phyloP scores from a whole-genome alignment of 2,797 vertebrate species.

The Oophaga sylvatica region DNA sequence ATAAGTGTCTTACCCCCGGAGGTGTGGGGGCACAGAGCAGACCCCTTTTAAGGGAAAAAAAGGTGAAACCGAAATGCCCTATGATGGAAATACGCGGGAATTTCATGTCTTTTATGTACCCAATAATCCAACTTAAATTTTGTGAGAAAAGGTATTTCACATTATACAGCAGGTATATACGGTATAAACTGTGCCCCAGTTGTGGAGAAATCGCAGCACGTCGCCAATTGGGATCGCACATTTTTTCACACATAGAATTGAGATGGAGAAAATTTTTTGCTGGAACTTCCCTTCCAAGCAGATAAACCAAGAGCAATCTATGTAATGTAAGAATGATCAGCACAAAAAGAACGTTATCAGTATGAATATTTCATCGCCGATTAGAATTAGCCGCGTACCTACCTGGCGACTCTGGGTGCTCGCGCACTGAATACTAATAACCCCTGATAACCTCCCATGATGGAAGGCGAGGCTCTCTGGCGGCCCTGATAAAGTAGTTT shows the following conservation, averaged over 20 bases:
- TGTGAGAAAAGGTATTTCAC: too few species aligned
- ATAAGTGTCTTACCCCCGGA: too few species aligned
- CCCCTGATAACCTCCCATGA: slow-evolving; percentile 52
- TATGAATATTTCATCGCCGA: slow-evolving; percentile 61
- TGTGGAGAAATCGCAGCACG: too few species aligned
- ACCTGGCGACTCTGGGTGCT: slow-evolving; percentile 56
- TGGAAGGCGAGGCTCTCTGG: slow-evolving; percentile 56
- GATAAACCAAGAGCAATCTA: slow-evolving; percentile 38
- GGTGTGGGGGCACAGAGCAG: too few species aligned
- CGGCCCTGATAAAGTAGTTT: slow-evolving; percentile 61
- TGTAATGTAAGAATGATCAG: slow-evolving; percentile 37
- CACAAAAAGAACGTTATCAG: slow-evolving; percentile 49
- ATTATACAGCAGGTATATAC: too few species aligned
- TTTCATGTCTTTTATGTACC: too few species aligned
- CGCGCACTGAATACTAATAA: slow-evolving; percentile 60
- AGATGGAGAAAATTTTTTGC: slow-evolving; percentile 16
- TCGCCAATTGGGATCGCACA: too few species aligned
- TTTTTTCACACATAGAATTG: background rate
- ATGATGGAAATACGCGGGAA: too few species aligned
- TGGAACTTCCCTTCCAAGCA: slow-evolving; percentile 45
- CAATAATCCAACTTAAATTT: too few species aligned
- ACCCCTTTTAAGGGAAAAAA: too few species aligned
- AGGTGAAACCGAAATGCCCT: too few species aligned
- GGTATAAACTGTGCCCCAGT: too few species aligned
- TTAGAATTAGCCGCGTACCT: slow-evolving; percentile 55